Evolutionary conservation across 2,888 invertebrate genomes (phyloP).

Genomic region (Penaeus monodon): DNA sequence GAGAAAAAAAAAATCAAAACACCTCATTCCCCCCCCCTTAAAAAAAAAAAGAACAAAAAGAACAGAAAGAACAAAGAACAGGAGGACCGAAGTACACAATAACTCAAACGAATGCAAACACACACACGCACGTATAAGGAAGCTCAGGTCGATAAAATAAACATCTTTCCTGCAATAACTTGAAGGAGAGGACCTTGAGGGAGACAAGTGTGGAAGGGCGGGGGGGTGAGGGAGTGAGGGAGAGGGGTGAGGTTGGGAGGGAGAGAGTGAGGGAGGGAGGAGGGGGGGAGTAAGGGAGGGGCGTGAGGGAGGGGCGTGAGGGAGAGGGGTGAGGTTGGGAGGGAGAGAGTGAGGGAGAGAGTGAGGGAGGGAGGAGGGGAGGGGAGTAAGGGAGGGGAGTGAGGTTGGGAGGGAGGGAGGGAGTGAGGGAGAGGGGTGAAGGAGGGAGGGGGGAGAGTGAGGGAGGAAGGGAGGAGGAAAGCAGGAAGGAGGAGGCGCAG

Average conservation of each 20-base stretch:
- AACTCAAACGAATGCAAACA: no score
- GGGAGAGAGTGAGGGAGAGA: slow-evolving; percentile 68
- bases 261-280: background rate
- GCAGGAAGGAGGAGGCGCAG: background rate
- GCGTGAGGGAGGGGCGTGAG: slow-evolving; percentile 27
- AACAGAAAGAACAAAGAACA: no score
- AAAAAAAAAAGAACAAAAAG: no score
- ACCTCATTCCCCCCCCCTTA: no score
- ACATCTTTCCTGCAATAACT: slow-evolving; percentile 30
- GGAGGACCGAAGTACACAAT: no score
- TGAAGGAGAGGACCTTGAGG: slow-evolving; percentile 16
- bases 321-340: slow-evolving; percentile 35
- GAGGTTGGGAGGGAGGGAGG: background rate
- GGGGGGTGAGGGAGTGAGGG: background rate
- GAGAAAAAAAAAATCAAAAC: background rate
- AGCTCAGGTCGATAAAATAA: no score
- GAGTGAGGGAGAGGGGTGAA: slow-evolving; percentile 66
- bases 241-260: background rate
- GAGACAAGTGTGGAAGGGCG: background rate
- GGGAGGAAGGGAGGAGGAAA: background rate
- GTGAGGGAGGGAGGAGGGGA: background rate
- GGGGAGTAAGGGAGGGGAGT: background rate
- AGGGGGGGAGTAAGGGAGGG: background rate
- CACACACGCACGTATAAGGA: slow-evolving; percentile 31
- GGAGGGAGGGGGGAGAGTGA: background rate